Evolutionary conservation across 2,888 invertebrate species (phyloP), one percentile per base, ranked within the genome.

Genomic region (Hypsopygia costalis): DNA sequence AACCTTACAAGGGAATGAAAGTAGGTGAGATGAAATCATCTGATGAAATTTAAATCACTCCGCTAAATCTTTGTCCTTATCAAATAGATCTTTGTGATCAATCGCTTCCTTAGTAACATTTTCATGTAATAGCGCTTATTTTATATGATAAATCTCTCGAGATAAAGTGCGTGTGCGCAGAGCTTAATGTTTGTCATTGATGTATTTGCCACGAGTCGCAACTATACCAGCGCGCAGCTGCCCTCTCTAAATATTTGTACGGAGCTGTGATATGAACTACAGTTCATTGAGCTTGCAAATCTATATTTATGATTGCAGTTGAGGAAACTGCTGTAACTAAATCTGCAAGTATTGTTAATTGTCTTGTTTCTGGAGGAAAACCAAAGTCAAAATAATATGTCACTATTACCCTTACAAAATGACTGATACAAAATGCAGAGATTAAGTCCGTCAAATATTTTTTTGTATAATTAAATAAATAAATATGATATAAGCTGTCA

Each of bases 241-340:
- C 62, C 62, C 60, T 65, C 66, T 60, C 79, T 77, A 81, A 81
- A 85, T 79, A 83, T 83, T 81, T 74, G 75, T n/a, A 6, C 68
- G 56, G 59, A 49, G 55, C 54, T 58, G 66, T 67, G 68, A 62
- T 67, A 64, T 67, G 54, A 59, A 56, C 56, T 59, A 51, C 72
- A 76, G 83, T 82, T 85, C 83, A 75, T 77, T 81, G 81, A 63
- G 65, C 68, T 52, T 68, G 58, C 49, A 51, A 58, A 64, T 77
- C 81, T 82, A 82, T 73, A 75, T 82, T 81, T 80, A 75, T 59
- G 68, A 69, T 67, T 59, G 52, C 48, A 56, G 53, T n/a, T n/a
- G n/a, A n/a, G n/a, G n/a, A n/a, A n/a, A n/a, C n/a, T n/a, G n/a
- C n/a, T n/a, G n/a, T n/a, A n/a, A n/a, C n/a, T n/a, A n/a, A n/a